Percentiles rank a stretch among this genome's conserved stretches.
These are phyloP conservation scores for Eubasilissa splendida DNA, from an alignment of 2,888 invertebrate species.

Conservation along the genomic window DNA sequence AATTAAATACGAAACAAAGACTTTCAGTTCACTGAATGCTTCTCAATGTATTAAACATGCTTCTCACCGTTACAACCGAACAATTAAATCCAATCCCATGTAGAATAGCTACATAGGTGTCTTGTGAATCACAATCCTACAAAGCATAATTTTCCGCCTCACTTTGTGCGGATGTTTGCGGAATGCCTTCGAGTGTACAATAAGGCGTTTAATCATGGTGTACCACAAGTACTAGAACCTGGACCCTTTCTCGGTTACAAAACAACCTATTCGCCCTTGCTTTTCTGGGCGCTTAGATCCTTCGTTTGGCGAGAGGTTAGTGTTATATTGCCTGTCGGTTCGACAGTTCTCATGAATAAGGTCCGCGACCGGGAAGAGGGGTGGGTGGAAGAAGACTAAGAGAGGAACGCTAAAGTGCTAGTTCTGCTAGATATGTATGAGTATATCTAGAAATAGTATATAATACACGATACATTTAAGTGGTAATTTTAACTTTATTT, in stretches of 20 bases:
- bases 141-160: constrained; percentile 49
- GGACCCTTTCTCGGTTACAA: not conserved
- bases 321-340: constrained; percentile 59
- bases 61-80: not conserved
- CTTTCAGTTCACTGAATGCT: no score
- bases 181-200: constrained; percentile 53
- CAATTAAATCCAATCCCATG: constrained; percentile 22
- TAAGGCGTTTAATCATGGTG: constrained; percentile 59
- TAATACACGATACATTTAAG: no score
- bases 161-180: constrained; percentile 49
- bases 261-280: not conserved
- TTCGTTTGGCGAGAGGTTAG: constrained; percentile 23
- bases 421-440: not conserved
- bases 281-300: constrained; percentile 41
- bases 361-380: constrained; percentile 51
- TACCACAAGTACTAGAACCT: constrained; percentile 55
- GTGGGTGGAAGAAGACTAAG: constrained; percentile 42
- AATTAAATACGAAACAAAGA: no score
- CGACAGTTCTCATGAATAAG: constrained; percentile 59
- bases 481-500: no score
- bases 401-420: constrained; percentile 7
- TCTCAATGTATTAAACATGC: not conserved
- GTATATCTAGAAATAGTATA: no score
- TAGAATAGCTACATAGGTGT: constrained; percentile 27
- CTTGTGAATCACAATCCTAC: constrained; percentile 34